phyloP scores from a whole-genome alignment of 2,797 vertebrate genomes.

The Pristis pectinata region DNA sequence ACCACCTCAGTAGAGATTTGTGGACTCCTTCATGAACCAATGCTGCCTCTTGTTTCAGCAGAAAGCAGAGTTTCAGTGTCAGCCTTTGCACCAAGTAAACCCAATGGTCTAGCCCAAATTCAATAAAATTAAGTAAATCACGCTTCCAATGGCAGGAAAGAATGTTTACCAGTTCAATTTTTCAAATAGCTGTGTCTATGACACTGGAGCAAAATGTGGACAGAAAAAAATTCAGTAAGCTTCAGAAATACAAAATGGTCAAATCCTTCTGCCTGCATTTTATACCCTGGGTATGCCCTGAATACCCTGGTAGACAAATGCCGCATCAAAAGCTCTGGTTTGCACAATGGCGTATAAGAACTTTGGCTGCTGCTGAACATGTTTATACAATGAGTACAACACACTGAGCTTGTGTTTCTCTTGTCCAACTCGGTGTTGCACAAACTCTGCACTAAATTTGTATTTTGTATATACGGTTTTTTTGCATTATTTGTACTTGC shows the following conservation, averaged over 20 bases:
- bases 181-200: background rate
- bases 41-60: slow-evolving; percentile 14
- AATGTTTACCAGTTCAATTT: background rate
- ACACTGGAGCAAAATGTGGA: background rate
- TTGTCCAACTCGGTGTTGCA: too few species aligned
- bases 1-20: background rate
- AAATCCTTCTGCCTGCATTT: background rate
- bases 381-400: too few species aligned
- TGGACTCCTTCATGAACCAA: background rate
- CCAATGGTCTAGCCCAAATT: background rate
- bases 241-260: background rate
- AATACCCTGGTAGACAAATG: too few species aligned
- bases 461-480: too few species aligned
- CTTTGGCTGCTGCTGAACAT: too few species aligned
- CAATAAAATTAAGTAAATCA: background rate
- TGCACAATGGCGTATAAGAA: too few species aligned
- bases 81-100: slow-evolving; percentile 1
- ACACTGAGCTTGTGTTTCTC: too few species aligned
- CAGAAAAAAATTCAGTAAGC: background rate
- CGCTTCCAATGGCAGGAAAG: background rate
- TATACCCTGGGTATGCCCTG: too few species aligned
- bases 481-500: too few species aligned
- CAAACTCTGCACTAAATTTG: too few species aligned
- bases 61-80: background rate
- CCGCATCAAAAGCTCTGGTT: too few species aligned